A percentile compares a stretch with the other conserved stretches of the same genome.
These are phyloP conservation scores for cattle (Bos taurus) DNA, from an alignment of 2,113 vertebrate genomes.

Conservation along the genomic window DNA sequence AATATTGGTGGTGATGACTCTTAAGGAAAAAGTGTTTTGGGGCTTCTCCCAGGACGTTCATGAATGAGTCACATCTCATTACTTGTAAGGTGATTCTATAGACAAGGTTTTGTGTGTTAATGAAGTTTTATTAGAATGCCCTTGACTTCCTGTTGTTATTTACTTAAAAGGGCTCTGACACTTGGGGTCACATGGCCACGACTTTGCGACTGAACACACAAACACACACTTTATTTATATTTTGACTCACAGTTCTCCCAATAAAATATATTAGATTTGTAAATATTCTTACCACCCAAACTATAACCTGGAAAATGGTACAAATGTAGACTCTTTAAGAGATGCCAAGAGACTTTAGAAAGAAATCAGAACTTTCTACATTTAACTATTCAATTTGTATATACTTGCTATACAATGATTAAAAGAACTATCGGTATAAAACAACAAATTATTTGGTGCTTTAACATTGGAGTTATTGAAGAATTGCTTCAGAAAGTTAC, in stretches of 20 bases:
- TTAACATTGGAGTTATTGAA: neutral
- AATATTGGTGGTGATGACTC: neutral
- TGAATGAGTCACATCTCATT: neutral
- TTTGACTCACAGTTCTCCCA: neutral
- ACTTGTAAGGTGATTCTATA: neutral
- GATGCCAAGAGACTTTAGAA: neutral
- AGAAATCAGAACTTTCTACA: neutral
- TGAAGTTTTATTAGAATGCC: neutral
- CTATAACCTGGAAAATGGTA: neutral
- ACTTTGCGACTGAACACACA: neutral
- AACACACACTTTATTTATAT: neutral
- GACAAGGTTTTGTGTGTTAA: neutral
- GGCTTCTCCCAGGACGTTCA: neutral
- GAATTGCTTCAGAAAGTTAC: neutral
- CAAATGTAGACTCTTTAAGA: neutral
- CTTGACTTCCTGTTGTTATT: neutral
- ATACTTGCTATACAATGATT: neutral
- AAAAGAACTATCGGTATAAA: neutral
- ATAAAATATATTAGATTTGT: neutral
- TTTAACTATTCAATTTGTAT: neutral
- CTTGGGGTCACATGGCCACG: neutral
- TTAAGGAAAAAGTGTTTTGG: neutral
- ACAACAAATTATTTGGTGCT: neutral
- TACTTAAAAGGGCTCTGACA: neutral
- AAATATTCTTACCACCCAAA: neutral